Evolutionary conservation across 2,888 invertebrate genomes (phyloP), one percentile per base, ranked within the genome.

Genomic region (Ormia ochracea): DNA sequence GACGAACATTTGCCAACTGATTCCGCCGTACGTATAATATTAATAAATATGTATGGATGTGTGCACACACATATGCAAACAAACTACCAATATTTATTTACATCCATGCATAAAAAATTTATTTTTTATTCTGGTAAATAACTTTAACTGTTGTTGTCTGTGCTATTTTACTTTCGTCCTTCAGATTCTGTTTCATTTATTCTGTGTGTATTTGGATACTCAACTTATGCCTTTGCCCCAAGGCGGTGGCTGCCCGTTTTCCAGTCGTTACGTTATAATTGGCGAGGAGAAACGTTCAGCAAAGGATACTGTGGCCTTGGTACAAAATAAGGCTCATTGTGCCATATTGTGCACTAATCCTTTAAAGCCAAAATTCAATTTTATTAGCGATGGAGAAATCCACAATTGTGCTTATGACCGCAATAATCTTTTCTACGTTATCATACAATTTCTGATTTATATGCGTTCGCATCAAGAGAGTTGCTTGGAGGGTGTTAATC

Each of bases 351-450:
- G 87, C 52, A 87, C 87, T 52, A 88, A 87, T 84, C 85, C 85
- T 38, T 81, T 88, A 4, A 89, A 88, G 78, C 90, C 90, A 1
- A 89, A 90, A 83, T 90, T 90, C 70, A 90, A 90, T 83, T 90
- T 90, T 68, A 89, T 90, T 33, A 89, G 90, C 76, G 94, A 93
- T 63, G 93, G 93, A 78, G 93, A 94, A 86, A 90, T 92, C 23
- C 92, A 91, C 85, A 94, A 94, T 87, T 91, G 94, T 85, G 92
- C 93, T 69, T 93, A 93, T 90, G 96, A 97, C 63, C 93, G 96
- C 85, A 96, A 96, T 91, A 97, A 97, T 90, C 90, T 97, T 85
- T 95, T 97, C 88, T 96, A 96, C 89, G 93, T 96, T 61, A 91
- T 97, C 81, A 91, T 97, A 84, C 92, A 97, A 85, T 95, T 97